phyloP scores from a whole-genome alignment of 2,113 vertebrate species.

The Boulengeromyrus knoepffleri region DNA sequence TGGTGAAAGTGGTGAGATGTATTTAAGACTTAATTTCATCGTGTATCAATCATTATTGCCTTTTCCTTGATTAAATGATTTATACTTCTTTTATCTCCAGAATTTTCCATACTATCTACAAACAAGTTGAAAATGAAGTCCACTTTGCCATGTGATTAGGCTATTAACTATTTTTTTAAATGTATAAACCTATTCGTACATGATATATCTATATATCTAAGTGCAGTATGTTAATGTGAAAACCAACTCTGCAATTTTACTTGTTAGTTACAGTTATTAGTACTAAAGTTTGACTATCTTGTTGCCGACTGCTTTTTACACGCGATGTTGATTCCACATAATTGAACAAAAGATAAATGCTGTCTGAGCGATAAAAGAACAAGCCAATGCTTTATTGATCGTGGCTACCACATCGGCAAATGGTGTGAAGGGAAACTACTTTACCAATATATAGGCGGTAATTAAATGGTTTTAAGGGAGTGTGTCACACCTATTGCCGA shows the following conservation, averaged over 20 bases:
- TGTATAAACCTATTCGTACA: background rate
- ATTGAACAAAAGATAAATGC: conserved; percentile 37
- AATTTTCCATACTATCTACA: background rate
- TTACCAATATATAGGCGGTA: conserved; percentile 25
- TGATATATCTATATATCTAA: background rate
- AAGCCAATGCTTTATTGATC: conserved; percentile 45
- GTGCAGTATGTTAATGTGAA: background rate
- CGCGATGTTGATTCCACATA: conserved; percentile 46
- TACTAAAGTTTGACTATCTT: conserved; percentile 34
- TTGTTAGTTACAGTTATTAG: conserved; percentile 22
- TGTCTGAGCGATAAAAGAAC: conserved; percentile 38
- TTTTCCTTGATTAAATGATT: background rate
- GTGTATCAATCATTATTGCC: background rate
- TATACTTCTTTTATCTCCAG: background rate
- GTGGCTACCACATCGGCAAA: conserved; percentile 43
- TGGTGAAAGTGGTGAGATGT: background rate
- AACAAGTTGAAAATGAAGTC: background rate
- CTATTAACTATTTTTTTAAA: background rate
- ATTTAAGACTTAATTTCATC: background rate
- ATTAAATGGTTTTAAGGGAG: conserved; percentile 31
- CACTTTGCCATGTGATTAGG: background rate
- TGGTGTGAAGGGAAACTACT: conserved; percentile 46
- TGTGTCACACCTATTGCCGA: conserved; percentile 41
- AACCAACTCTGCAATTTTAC: conserved; percentile 16
- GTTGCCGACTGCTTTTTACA: conserved; percentile 29